Conservation (phyloP, 2,888 invertebrate species). For the Lepidocyrtoides sp. region DNA sequence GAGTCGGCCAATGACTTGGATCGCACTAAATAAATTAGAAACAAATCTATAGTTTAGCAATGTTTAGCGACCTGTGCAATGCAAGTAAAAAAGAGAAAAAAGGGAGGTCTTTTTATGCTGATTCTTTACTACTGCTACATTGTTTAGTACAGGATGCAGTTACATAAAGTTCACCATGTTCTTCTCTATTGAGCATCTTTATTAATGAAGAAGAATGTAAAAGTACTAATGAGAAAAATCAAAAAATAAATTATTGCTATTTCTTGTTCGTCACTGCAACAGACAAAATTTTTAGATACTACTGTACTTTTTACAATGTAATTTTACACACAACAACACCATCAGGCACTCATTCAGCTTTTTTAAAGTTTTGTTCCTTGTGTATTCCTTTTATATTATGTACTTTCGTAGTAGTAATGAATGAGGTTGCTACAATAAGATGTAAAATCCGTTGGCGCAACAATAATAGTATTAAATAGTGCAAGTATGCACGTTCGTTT, state of each 20-base stretch:
- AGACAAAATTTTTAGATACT: conserved; percentile 41
- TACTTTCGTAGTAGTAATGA: neutral
- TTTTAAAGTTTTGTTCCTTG: neutral
- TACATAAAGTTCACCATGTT: conserved; percentile 68
- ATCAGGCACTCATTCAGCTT: neutral
- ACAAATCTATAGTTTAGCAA: conserved; percentile 75
- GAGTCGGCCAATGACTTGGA: conserved; percentile 78
- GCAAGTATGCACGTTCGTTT: neutral
- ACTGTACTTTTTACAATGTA: neutral
- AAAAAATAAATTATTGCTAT: conserved; percentile 27
- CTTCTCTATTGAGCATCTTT: conserved; percentile 29
- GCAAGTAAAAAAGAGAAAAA: conserved; percentile 43
- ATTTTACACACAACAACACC: neutral
- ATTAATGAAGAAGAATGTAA: neutral
- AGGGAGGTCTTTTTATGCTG: conserved; percentile 24
- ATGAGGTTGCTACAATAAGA: neutral
- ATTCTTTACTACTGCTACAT: neutral
- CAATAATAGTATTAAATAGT: neutral
- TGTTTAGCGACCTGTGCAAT: conserved; percentile 79
- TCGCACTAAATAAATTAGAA: conserved; percentile 77
- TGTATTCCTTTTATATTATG: neutral
- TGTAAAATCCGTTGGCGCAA: neutral
- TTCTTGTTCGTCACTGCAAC: conserved; percentile 79
- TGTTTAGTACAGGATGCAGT: conserved; percentile 46
- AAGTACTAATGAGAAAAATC: neutral